These are phyloP conservation scores for Halictus quadricinctus DNA, from an alignment of 2,888 invertebrate species.

Conservation along the genomic window DNA sequence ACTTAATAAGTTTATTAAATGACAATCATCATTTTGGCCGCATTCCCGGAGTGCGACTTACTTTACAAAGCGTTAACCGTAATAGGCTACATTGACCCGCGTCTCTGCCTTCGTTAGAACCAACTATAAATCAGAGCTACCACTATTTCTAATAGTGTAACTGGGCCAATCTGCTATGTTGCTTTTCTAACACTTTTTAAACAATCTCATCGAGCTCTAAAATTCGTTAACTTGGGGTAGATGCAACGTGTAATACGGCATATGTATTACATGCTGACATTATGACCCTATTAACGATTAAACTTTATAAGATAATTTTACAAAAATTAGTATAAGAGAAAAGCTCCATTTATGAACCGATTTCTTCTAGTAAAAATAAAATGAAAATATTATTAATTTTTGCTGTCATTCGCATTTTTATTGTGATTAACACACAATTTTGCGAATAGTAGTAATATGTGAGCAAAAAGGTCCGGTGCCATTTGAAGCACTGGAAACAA, in stretches of 20 bases:
- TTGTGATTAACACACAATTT: background rate
- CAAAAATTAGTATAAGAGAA: background rate
- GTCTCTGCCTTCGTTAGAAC: conserved; percentile 64
- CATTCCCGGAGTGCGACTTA: conserved; percentile 72
- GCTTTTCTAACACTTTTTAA: conserved; percentile 8
- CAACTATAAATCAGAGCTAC: conserved; percentile 73
- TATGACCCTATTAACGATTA: background rate
- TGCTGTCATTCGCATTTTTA: background rate
- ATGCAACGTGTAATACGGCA: background rate
- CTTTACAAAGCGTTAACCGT: conserved; percentile 73
- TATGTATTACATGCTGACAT: background rate
- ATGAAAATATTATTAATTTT: background rate
- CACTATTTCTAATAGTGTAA: conserved; percentile 63
- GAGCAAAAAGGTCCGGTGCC: background rate
- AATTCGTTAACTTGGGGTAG: background rate
- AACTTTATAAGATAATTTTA: background rate
- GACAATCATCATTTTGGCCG: conserved; percentile 78
- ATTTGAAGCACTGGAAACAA: background rate
- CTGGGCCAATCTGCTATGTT: conserved; percentile 37
- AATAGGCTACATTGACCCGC: conserved; percentile 75
- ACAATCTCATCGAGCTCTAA: background rate
- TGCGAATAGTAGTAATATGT: background rate
- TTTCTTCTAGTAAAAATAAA: background rate
- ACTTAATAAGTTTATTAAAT: conserved; percentile 75
- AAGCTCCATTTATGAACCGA: background rate